These are phyloP conservation scores for Micropoecilia bifurca DNA, from an alignment of 2,797 vertebrate genomes.

Conservation along the genomic window DNA sequence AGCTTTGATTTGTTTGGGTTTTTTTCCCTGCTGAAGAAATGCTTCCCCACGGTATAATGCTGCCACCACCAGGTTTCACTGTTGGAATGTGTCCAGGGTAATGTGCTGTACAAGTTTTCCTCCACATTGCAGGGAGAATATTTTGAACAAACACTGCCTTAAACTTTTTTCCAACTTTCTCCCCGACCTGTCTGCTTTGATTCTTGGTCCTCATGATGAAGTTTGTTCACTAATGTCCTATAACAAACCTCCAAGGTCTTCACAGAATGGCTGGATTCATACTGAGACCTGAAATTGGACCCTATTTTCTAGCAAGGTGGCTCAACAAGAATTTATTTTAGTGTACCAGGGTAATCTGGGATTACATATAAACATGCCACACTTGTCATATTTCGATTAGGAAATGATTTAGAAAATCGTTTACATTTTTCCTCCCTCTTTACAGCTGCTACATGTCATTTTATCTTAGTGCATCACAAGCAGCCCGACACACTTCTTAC, in stretches of 20 bases:
- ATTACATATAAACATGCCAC: not conserved
- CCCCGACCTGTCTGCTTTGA: not conserved
- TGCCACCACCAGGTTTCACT: not conserved
- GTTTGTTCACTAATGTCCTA: not conserved
- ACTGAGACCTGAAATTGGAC: not conserved
- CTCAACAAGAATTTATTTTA: not conserved
- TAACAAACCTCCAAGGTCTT: not conserved
- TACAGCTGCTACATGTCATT: not conserved
- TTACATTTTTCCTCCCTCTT: not conserved
- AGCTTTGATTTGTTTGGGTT: not conserved
- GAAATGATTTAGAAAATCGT: not conserved
- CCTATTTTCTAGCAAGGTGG: not conserved
- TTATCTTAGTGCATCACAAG: not conserved
- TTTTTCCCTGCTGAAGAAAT: not conserved
- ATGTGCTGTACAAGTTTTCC: not conserved
- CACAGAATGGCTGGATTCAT: not conserved
- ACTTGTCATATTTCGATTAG: not conserved
- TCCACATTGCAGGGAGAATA: not conserved
- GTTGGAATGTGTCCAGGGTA: not conserved
- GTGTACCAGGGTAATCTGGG: not conserved
- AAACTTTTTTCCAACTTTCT: not conserved
- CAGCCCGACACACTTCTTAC: constrained; percentile 37
- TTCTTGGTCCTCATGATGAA: not conserved
- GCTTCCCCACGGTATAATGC: not conserved
- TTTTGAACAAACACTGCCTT: not conserved